Evolutionary conservation across 30 jellyfish, hydroid and myxozoan genomes (phyloP).

Genomic region (Calvadosia cruxmelitensis): DNA sequence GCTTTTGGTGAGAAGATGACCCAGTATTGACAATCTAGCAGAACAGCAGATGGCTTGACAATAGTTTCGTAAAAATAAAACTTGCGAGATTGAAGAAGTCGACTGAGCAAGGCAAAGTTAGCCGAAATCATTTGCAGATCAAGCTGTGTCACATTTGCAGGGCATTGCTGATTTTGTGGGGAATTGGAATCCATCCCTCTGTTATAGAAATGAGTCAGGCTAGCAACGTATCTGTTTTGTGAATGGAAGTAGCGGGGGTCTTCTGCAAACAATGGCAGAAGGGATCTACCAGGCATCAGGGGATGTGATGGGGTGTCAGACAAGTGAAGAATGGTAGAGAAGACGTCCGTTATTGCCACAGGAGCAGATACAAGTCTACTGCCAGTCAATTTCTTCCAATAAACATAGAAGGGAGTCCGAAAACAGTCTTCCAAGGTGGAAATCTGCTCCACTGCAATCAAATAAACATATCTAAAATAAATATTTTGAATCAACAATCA

Average conservation of each 20-base stretch:
- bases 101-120: neutral
- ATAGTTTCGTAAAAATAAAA: no score
- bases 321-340: neutral
- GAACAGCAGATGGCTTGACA: neutral
- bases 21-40: neutral
- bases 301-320: neutral
- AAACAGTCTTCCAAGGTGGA: neutral
- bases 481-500: no score
- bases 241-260: neutral
- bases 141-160: neutral
- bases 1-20: neutral
- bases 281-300: neutral
- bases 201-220: neutral
- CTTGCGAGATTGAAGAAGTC: neutral
- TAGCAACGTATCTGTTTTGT: no score
- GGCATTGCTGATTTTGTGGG: neutral
- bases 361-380: neutral
- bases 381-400: neutral
- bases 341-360: neutral
- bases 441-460: no score
- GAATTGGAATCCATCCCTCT: neutral
- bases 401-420: neutral
- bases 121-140: neutral
- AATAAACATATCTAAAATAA: no score
- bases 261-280: neutral